phyloP scores from a whole-genome alignment of 2,797 vertebrate species.

The Falco berigora region DNA sequence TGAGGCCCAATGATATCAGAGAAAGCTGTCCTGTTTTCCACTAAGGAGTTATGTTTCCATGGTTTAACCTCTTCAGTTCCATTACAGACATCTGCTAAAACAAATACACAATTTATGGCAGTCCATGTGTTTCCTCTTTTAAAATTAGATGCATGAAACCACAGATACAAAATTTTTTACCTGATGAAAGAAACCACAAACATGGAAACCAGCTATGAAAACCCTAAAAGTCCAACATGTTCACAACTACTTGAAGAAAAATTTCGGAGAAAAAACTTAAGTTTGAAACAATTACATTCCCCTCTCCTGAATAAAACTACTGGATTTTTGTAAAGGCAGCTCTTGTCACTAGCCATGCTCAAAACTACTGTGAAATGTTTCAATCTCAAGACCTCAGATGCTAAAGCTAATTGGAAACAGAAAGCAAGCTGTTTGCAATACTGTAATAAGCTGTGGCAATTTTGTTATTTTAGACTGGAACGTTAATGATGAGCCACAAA shows the following conservation, averaged over 20 bases:
- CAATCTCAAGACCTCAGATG: background rate
- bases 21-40: background rate
- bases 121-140: background rate
- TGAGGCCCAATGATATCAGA: background rate
- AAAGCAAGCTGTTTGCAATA: background rate
- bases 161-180: background rate
- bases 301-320: background rate
- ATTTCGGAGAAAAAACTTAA: background rate
- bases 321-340: background rate
- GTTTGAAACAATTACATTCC: background rate
- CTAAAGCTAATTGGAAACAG: background rate
- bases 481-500: conserved; percentile 26
- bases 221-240: background rate
- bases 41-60: background rate
- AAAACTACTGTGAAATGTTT: background rate
- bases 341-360: background rate
- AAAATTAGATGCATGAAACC: background rate
- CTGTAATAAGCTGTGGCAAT: background rate
- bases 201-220: background rate
- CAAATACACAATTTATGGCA: background rate
- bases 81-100: background rate
- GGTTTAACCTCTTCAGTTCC: background rate
- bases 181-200: background rate
- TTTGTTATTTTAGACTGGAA: conserved; percentile 14
- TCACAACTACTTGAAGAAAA: background rate